Evolutionary conservation across 2,113 vertebrate species (phyloP).

Genomic region (Poeciliopsis prolifica): DNA sequence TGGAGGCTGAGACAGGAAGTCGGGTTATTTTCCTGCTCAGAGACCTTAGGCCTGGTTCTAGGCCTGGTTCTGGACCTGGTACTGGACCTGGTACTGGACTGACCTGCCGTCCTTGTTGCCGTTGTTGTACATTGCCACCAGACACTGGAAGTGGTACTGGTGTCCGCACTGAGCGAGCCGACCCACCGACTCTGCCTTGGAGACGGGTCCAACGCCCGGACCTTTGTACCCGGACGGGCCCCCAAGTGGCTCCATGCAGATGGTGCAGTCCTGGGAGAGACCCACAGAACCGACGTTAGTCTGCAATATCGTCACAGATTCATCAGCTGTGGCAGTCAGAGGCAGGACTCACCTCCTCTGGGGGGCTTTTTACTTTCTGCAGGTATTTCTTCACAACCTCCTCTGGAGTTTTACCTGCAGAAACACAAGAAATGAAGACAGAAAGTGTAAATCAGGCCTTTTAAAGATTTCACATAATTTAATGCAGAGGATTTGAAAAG

Average conservation of each 20-base stretch:
- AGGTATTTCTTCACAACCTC: constrained; percentile 94
- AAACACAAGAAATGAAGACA: neutral
- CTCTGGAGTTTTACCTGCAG: constrained; percentile 89
- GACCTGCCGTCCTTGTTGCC: constrained; percentile 95
- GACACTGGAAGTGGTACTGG: constrained; percentile 91
- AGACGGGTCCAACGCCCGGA: constrained; percentile 72
- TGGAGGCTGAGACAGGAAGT: constrained; percentile 81
- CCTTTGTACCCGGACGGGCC: constrained; percentile 93
- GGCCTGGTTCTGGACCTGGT: neutral
- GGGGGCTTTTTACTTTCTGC: constrained; percentile 90
- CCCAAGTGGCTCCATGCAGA: constrained; percentile 91
- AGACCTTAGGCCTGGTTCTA: neutral
- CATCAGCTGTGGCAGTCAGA: neutral
- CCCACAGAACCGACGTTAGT: too few species aligned
- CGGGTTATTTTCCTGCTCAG: neutral
- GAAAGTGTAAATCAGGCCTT: neutral
- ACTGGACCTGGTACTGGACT: neutral
- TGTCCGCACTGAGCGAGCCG: constrained; percentile 89
- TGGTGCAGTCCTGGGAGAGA: constrained; percentile 88
- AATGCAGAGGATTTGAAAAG: too few species aligned
- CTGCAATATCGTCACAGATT: too few species aligned
- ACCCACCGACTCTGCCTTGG: constrained; percentile 88
- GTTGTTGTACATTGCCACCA: constrained; percentile 97
- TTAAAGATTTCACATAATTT: too few species aligned
- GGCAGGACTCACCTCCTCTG: constrained; percentile 84